phyloP scores from a whole-genome alignment of 1,140 invertebrate species.

The Drepana arcuata region DNA sequence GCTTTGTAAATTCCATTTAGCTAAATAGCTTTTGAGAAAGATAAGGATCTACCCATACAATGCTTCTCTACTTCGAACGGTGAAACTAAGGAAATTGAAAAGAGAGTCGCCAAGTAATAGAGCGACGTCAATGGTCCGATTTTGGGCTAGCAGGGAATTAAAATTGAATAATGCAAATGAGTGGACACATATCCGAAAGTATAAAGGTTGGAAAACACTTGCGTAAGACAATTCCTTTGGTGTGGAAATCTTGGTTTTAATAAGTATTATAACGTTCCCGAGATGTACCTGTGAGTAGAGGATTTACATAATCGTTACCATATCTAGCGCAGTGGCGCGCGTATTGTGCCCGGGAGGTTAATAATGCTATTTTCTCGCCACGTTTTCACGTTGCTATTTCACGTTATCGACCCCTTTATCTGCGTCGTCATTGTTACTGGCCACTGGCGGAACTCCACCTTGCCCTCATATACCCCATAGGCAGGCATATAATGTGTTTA shows the following conservation, averaged over 20 bases:
- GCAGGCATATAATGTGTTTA: slow-evolving; percentile 5
- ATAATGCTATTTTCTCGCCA: slow-evolving; percentile 73
- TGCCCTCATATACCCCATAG: slow-evolving; percentile 28
- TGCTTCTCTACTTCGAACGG: slow-evolving; percentile 58
- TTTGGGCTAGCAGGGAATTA: slow-evolving; percentile 61
- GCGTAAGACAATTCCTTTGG: slow-evolving; percentile 51
- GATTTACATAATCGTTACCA: slow-evolving; percentile 73
- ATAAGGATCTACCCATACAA: slow-evolving; percentile 71
- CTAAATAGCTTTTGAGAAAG: slow-evolving; percentile 69
- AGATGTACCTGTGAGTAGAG: slow-evolving; percentile 65
- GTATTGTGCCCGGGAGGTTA: slow-evolving; percentile 72
- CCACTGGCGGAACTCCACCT: slow-evolving; percentile 56
- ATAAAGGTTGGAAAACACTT: no score
- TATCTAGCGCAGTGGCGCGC: slow-evolving; percentile 70
- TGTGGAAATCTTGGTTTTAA: slow-evolving; percentile 68
- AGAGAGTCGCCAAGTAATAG: slow-evolving; percentile 62
- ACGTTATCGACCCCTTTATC: slow-evolving; percentile 71
- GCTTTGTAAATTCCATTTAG: slow-evolving; percentile 71
- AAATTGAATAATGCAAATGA: no score
- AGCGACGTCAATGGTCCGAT: slow-evolving; percentile 61
- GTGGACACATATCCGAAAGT: no score
- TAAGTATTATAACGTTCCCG: slow-evolving; percentile 69
- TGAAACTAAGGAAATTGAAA: slow-evolving; percentile 72
- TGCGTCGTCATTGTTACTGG: slow-evolving; percentile 69
- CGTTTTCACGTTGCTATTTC: slow-evolving; percentile 72